A percentile compares a stretch with the other conserved stretches of the same genome.
phyloP scores from a whole-genome alignment of 1,140 invertebrate genomes.

The Paramacrobiotus metropolitanus region DNA sequence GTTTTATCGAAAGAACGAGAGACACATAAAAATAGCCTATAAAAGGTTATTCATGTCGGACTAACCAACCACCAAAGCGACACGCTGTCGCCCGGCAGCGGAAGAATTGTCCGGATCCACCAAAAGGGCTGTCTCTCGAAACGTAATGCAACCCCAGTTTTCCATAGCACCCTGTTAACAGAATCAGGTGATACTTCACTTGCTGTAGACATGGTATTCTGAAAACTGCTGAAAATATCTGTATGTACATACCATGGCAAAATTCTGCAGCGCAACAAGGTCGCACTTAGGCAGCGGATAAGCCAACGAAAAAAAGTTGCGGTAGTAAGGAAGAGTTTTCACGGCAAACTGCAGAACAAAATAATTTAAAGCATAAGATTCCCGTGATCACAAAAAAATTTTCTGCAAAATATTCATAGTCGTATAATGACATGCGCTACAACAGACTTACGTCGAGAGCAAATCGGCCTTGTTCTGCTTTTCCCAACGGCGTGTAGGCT shows the following conservation, averaged over 20 bases:
- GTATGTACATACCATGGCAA: conserved; percentile 55
- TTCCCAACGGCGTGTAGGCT: conserved; percentile 74
- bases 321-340: conserved; percentile 67
- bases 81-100: conserved; percentile 52
- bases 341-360: conserved; percentile 21
- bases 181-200: too few relatives aligned
- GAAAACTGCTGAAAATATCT: too few relatives aligned
- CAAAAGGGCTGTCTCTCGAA: conserved; percentile 18
- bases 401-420: background rate
- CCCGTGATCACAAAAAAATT: conserved; percentile 32
- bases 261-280: conserved; percentile 78
- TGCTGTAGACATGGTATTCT: too few relatives aligned
- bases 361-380: too few relatives aligned
- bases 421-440: background rate
- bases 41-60: too few relatives aligned
- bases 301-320: conserved; percentile 74
- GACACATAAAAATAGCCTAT: conserved; percentile 7
- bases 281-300: conserved; percentile 91
- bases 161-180: too few relatives aligned
- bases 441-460: conserved; percentile 38
- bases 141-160: conserved; percentile 24
- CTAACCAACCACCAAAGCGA: conserved; percentile 54
- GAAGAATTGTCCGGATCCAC: conserved; percentile 24
- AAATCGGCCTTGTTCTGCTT: conserved; percentile 72
- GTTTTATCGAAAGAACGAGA: background rate